Conservation (phyloP, 2,888 invertebrate species). For the Hirtodrosophila confusa region DNA sequence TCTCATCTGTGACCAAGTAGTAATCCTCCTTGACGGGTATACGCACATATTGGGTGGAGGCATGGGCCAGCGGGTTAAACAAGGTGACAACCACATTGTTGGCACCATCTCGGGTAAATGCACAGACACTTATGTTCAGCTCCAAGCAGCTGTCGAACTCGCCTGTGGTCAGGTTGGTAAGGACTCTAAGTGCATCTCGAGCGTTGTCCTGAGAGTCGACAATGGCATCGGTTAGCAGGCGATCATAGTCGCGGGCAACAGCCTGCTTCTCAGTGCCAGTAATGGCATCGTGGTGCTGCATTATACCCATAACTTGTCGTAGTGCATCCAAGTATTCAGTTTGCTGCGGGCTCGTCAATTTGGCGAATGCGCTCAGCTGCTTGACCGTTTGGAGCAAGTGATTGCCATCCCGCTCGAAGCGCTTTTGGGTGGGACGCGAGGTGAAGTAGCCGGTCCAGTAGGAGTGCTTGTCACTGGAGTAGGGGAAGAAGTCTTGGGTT, state of each 20-base stretch:
- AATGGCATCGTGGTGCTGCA: constrained; percentile 96
- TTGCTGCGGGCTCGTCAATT: constrained; percentile 79
- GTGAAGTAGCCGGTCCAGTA: constrained; percentile 98
- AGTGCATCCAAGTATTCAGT: constrained; percentile 79
- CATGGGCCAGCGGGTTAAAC: constrained; percentile 92
- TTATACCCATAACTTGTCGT: constrained; percentile 86
- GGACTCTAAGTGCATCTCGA: constrained; percentile 63
- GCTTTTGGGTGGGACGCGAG: constrained; percentile 92
- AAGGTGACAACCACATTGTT: constrained; percentile 87
- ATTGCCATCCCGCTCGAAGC: constrained; percentile 90
- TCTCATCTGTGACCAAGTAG: constrained; percentile 88
- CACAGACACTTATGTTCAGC: constrained; percentile 87
- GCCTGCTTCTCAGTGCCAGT: constrained; percentile 94
- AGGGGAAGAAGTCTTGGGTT: constrained; percentile 95
- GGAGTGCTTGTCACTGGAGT: constrained; percentile 92
- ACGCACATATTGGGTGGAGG: constrained; percentile 86
- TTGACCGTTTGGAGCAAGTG: constrained; percentile 90
- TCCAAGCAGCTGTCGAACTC: constrained; percentile 78
- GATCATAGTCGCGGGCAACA: constrained; percentile 94
- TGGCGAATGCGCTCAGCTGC: constrained; percentile 88
- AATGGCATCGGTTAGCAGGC: constrained; percentile 89
- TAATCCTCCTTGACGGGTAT: constrained; percentile 86
- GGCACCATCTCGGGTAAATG: constrained; percentile 86
- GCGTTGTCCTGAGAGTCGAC: constrained; percentile 85
- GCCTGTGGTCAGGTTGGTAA: constrained; percentile 73